Percentiles rank a stretch among this genome's conserved stretches.
Conservation (phyloP, 1,140 invertebrate genomes). For the Dendroctonus valens region DNA sequence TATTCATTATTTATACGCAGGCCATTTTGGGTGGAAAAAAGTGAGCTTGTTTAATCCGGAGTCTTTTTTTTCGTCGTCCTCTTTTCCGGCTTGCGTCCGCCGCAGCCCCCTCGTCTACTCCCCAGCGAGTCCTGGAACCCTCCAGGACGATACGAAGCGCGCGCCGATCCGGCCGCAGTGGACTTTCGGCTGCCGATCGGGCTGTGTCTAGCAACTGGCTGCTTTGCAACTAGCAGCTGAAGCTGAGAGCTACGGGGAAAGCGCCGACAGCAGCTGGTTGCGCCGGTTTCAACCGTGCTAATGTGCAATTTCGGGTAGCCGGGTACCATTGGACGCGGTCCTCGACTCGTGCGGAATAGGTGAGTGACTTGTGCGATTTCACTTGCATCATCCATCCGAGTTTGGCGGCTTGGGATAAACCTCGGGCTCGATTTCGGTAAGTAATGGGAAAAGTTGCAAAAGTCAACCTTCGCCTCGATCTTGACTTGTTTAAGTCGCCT, state of each 20-base stretch:
- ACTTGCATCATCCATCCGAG: too few relatives aligned
- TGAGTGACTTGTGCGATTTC: conserved; percentile 13
- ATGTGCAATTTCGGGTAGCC: background rate
- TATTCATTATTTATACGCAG: conserved; percentile 11
- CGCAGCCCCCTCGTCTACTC: conserved; percentile 8
- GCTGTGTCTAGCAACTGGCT: conserved; percentile 25
- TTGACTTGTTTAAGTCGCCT: too few relatives aligned
- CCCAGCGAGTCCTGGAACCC: background rate
- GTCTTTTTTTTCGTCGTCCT: conserved; percentile 4
- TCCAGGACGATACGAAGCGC: conserved; percentile 19
- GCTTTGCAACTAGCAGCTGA: conserved; percentile 32
- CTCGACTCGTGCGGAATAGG: background rate
- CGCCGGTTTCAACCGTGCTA: conserved; percentile 18
- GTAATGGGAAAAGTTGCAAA: too few relatives aligned
- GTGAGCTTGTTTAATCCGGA: conserved; percentile 14
- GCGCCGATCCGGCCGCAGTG: conserved; percentile 30
- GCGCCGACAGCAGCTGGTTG: conserved; percentile 29
- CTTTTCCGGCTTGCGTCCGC: conserved; percentile 14
- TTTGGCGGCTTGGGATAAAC: too few relatives aligned
- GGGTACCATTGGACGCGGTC: background rate
- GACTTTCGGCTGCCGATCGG: conserved; percentile 31
- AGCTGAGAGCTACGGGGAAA: conserved; percentile 31
- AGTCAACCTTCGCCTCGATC: too few relatives aligned
- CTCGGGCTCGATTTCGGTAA: too few relatives aligned
- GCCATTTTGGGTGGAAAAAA: background rate